phyloP scores from a whole-genome alignment of 2,888 invertebrate genomes.

The Acleris laterana region DNA sequence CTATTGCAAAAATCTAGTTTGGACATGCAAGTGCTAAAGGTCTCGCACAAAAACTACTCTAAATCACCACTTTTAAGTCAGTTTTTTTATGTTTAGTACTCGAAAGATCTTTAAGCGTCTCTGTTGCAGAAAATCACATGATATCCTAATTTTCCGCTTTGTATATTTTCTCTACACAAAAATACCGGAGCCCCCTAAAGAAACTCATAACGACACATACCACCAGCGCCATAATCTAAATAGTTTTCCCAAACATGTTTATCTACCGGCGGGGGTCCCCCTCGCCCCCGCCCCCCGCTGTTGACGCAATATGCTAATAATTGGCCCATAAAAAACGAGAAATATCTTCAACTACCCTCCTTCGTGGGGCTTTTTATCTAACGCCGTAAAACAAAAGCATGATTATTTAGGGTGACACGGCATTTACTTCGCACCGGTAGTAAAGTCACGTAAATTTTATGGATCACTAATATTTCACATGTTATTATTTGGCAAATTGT shows the following conservation, averaged over 20 bases:
- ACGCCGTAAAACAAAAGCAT: not conserved
- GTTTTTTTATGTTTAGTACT: too few species aligned
- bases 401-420: not conserved
- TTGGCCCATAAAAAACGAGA: slow-evolving; percentile 43
- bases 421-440: not conserved
- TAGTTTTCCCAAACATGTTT: slow-evolving; percentile 53
- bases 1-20: too few species aligned
- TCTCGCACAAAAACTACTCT: too few species aligned
- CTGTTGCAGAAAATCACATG: too few species aligned
- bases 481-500: too few species aligned
- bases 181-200: slow-evolving; percentile 10
- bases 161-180: not conserved
- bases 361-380: not conserved
- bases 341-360: slow-evolving; percentile 30
- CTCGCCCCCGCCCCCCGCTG: slow-evolving; percentile 45
- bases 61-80: too few species aligned
- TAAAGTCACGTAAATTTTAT: not conserved
- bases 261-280: slow-evolving; percentile 61
- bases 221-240: slow-evolving; percentile 26
- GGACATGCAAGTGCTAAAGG: too few species aligned
- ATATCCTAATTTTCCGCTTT: too few species aligned
- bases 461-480: not conserved
- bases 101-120: too few species aligned
- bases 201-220: slow-evolving; percentile 34
- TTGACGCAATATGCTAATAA: slow-evolving; percentile 65